Base-by-base conservation (phyloP, 2,888 invertebrate genomes). In the Drosophila affinis region DNA sequence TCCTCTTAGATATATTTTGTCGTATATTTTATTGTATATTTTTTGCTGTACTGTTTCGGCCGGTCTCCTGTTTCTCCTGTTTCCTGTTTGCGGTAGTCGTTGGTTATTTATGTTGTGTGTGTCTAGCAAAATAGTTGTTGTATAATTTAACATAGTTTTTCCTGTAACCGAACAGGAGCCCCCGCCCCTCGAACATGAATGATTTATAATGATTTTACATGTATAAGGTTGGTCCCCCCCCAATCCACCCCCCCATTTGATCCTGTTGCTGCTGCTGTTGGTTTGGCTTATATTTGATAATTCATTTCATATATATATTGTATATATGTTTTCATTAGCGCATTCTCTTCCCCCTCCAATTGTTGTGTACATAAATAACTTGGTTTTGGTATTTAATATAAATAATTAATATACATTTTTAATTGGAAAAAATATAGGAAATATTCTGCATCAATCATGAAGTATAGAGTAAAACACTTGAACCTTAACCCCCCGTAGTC, bases 241-340 rank as follows among this genome's bases (percentile, higher is more conserved):
- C 21, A 21, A 3, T 3, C 21, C 21, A 1, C 21, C 1, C 9
- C 9, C 18, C 21, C 44, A 9, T 3, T 39, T 7, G 39, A 24
- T 18, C 61, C 47, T 34, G 60, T 60, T 53, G 53, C 29, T 51
- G 62, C 27, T 65, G 62, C 27, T 49, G 56, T 49, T 65, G 21
- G 65, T 51, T 60, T 69, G 71, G 69, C 72, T 69, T 55, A 39
- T 54, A 55, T 68, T 69, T 70, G 67, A 69, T 69, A 52, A 58
- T 69, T 69, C 51, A 58, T 69, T 58, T 46, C 52, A 58, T 68
- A 46, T 34, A 34, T 69, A 57, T 57, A 39, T 18, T 58, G 48
- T 69, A 47, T 53, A 46, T 47, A 46, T 18, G 53, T 59, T 59
- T 39, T 39, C 69, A 68, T 45, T 59, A 71, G 45, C 71, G 69